Conservation (phyloP, 2,797 vertebrate species). For the Sylvia borin region DNA sequence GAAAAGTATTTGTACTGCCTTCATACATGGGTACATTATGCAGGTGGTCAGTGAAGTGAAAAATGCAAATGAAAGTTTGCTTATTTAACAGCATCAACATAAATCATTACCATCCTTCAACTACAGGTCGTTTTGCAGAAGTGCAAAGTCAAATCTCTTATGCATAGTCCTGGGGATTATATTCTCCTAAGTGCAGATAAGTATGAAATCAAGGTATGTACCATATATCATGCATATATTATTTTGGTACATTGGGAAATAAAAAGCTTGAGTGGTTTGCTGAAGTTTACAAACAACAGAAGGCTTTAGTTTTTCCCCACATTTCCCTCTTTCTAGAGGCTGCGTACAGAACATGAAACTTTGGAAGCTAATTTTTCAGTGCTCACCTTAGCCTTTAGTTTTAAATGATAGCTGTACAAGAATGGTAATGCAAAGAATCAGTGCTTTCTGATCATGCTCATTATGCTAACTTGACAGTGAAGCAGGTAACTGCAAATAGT, state of each 20-base stretch:
- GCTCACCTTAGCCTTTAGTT: neutral
- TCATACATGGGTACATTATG: neutral
- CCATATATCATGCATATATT: neutral
- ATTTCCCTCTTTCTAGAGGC: neutral
- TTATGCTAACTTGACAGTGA: neutral
- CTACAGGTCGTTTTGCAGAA: constrained; percentile 93
- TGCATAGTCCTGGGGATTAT: constrained; percentile 95
- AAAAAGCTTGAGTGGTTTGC: neutral
- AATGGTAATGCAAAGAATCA: neutral
- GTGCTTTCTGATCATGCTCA: neutral
- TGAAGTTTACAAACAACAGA: neutral
- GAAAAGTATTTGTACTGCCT: neutral
- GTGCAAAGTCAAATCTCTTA: constrained; percentile 93
- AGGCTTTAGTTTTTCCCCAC: neutral
- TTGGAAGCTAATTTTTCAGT: neutral
- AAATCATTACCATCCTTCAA: neutral
- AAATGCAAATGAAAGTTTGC: neutral
- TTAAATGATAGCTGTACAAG: neutral
- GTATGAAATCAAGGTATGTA: constrained; percentile 97
- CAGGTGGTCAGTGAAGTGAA: neutral
- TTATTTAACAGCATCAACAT: constrained; percentile 1
- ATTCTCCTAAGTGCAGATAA: constrained; percentile 98
- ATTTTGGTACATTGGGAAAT: neutral
- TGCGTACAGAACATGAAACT: neutral
- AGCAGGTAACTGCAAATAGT: neutral